Base-by-base conservation (phyloP, 2,113 vertebrate genomes). In the Oncorhynchus tshawytscha region DNA sequence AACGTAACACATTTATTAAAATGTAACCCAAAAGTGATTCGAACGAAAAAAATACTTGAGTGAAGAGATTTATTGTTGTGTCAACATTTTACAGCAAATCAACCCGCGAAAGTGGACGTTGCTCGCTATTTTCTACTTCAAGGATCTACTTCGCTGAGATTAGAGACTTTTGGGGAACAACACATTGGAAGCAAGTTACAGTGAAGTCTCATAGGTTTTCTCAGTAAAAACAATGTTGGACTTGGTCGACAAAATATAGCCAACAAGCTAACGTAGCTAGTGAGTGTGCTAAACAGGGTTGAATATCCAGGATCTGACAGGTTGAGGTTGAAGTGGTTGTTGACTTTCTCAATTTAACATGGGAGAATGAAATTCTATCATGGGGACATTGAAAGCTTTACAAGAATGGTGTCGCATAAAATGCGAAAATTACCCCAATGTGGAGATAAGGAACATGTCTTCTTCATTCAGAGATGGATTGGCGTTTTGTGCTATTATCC, bases 401-500 rank as follows among this genome's bases (percentile, higher is more conserved):
- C 92, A 90, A 78, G 94, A 94, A 51, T 96, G 96, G 96, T 96
- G 95, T 88, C 91, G 93, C 76, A 85, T 79, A 77, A 91, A 94
- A 72, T 96, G 94, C 87, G 88, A 93, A 78, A 81, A 78, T 16
- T 96, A 96, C 90, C 84, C 86, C 59, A 85, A 88, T 34, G 92
- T 96, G 91, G 93, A 94, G 29, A 92, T 97, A 72, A 93, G 82
- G 51, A 90, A 97, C 91, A 91, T 96, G 90, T 95, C 94, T 81
- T 71, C 91, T 51, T 96, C 95, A 34, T 97, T 96, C 92, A 93
- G 94, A 77, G 95, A 96, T 71, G 96, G 96, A 62, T 91, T 96
- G 71, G 95, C 95, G 3, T 96, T 96, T 82, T 97, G 96, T 84
- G 95, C 96, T 82, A 94, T 96, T 90, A 95, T 97, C 75, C 95